Evolutionary conservation across 1,140 invertebrate genomes (phyloP), one percentile per base, ranked within the genome.

Genomic region (Hylaeus volcanicus): DNA sequence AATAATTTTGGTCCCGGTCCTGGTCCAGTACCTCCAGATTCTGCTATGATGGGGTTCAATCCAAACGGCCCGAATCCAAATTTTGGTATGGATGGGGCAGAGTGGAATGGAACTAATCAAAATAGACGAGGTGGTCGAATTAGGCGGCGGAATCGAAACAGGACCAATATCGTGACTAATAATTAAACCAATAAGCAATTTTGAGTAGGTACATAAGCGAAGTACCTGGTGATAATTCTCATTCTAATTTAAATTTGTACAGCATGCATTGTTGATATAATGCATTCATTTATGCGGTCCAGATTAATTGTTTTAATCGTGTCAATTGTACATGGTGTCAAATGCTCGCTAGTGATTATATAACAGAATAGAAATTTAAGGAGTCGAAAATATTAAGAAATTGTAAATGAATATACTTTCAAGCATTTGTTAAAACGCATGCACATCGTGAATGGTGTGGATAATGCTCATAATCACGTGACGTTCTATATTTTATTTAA

Each of bases 71-170:
- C 89, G 0, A 87, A 88, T 48, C 88, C 88, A 0, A 89, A 89
- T 12, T 83, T 89, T 26, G 74, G 77, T 0, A 76, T 79, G 48
- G 85, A 84, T 3, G 87, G 87, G 0, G 39, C 79, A 0, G 90
- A 91, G n/a, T 91, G 90, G 90, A 89, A 83, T 9, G 78, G 81
- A n/a, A 83, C 88, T 5, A 90, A 88, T 70, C 85, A 88, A 41
- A 90, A 78, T 45, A 88, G 92, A 64, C 83, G 90, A 6, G 91
- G 91, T 1, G 91, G 90, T 1, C 79, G 91, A 45, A 72, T 88
- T 0, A 86, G 91, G 1, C 78, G 91, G 45, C 81, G 92, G 39
- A 92, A 93, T 79, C 84, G 92, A 43, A 90, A 91, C 43, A 91
- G 91, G 65, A 88, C 88, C 63, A 90, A 89, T 69, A 75, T 85